Percentiles rank a stretch among this genome's conserved stretches.
phyloP scores from a whole-genome alignment of 1,140 invertebrate genomes.

The Trachymyrmex cornetzi region DNA sequence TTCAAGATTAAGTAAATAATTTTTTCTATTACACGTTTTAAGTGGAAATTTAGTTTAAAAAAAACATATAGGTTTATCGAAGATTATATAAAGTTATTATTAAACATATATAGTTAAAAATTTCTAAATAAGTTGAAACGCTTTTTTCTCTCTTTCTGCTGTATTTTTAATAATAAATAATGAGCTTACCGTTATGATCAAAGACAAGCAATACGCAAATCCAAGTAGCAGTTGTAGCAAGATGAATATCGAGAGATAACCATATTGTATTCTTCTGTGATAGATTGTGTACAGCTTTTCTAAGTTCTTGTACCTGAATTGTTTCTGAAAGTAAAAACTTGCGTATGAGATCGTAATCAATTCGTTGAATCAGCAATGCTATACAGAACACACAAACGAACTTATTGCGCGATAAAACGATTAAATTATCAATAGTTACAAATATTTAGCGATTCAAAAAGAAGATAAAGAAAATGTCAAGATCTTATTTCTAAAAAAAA shows the following conservation, averaged over 20 bases:
- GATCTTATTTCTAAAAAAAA: neutral
- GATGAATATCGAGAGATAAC: constrained; percentile 92
- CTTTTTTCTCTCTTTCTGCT: neutral
- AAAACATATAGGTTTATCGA: too few relatives aligned
- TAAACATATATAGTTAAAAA: neutral
- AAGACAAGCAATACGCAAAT: constrained; percentile 88
- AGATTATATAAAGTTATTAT: too few relatives aligned
- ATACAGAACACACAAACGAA: neutral
- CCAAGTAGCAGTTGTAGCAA: constrained; percentile 90
- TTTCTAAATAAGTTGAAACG: neutral
- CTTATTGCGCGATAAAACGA: neutral
- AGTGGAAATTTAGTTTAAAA: neutral
- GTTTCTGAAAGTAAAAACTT: constrained; percentile 88
- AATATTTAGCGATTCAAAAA: constrained; percentile 17
- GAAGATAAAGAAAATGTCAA: neutral
- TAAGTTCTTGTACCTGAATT: constrained; percentile 91
- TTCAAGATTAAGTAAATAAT: neutral
- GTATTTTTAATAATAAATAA: neutral
- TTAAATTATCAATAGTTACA: neutral
- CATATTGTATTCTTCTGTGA: constrained; percentile 91
- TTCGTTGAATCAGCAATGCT: constrained; percentile 23
- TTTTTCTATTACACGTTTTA: neutral
- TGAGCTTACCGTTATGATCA: constrained; percentile 87
- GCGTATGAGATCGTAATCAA: constrained; percentile 61
- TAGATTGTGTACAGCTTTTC: constrained; percentile 92